These are phyloP conservation scores for Dipus sagitta DNA, from an alignment of 2,797 vertebrate species.

Conservation along the genomic window DNA sequence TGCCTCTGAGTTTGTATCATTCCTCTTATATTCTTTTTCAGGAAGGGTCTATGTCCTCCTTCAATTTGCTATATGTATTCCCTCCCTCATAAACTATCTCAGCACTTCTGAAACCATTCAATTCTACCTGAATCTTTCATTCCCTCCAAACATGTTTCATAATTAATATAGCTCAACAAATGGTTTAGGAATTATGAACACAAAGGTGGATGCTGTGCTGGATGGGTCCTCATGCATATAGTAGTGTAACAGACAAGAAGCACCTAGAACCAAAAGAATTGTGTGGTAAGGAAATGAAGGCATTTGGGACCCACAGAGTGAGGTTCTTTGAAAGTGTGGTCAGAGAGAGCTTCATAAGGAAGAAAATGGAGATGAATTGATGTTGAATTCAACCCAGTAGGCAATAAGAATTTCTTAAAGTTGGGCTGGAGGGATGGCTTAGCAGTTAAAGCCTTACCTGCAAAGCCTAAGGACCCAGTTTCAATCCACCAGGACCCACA, in stretches of 20 bases:
- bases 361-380: neutral
- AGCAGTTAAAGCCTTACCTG: too few relatives aligned
- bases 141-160: neutral
- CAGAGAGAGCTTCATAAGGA: neutral
- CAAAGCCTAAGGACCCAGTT: too few relatives aligned
- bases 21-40: neutral
- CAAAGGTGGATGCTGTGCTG: neutral
- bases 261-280: neutral
- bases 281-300: neutral
- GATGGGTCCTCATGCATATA: neutral
- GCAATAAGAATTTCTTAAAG: neutral
- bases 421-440: too few relatives aligned
- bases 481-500: too few relatives aligned
- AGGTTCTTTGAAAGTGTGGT: neutral
- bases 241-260: neutral
- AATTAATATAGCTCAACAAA: constrained; percentile 1
- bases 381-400: neutral
- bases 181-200: neutral
- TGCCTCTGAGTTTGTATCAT: neutral
- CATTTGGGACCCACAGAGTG: neutral
- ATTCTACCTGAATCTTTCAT: neutral
- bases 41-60: neutral
- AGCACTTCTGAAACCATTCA: neutral
- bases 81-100: neutral
- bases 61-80: neutral